phyloP scores from a whole-genome alignment of 2,797 vertebrate species.

The Anguilla anguilla region DNA sequence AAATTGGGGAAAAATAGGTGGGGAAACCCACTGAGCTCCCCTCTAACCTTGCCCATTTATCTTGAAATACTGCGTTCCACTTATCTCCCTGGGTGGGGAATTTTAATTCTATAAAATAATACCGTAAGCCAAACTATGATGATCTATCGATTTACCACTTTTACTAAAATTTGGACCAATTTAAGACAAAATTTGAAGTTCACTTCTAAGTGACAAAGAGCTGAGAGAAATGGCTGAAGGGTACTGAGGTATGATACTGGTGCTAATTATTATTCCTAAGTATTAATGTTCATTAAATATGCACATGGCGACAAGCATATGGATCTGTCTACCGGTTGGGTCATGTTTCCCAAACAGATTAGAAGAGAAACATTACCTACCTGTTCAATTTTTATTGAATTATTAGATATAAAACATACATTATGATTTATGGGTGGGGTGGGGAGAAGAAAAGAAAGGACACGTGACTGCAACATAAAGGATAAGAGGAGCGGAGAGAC shows the following conservation, averaged over 20 bases:
- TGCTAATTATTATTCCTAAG: not conserved
- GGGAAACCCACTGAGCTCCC: not conserved
- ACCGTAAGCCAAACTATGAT: not conserved
- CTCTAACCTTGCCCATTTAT: not conserved
- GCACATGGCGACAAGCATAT: not conserved
- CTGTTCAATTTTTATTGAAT: not conserved
- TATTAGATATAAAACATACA: not conserved
- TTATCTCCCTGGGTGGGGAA: not conserved
- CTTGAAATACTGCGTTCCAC: not conserved
- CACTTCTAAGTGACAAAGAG: not conserved
- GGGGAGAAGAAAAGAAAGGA: not conserved
- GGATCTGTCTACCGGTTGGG: not conserved
- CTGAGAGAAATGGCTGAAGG: not conserved
- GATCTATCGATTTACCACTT: not conserved
- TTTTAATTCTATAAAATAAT: not conserved
- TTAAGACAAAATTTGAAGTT: not conserved
- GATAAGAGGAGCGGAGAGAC: too few species aligned
- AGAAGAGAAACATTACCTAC: not conserved
- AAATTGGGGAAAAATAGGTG: too few species aligned
- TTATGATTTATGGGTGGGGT: not conserved
- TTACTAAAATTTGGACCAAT: too few species aligned
- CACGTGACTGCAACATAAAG: too few species aligned
- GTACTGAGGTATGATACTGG: not conserved
- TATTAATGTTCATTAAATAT: not conserved
- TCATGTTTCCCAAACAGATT: not conserved